Base-by-base conservation (phyloP, 2,113 vertebrate species). In the Hippocampus zosterae region DNA sequence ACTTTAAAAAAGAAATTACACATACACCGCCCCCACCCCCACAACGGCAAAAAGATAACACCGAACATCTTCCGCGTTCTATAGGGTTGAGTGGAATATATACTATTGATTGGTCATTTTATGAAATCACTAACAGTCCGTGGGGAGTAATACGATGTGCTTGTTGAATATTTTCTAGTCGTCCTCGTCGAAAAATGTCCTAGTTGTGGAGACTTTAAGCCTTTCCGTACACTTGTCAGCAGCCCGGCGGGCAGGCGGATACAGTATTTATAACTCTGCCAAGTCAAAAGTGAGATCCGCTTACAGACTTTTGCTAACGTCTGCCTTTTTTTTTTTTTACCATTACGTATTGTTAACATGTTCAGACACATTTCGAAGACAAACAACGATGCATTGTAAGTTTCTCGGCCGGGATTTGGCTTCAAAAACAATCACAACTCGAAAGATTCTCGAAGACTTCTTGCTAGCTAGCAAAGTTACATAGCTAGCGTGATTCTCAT, bases 201-300 rank as follows among this genome's bases (percentile, higher is more conserved):
- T 11, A 21, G 19, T 21, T 11, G 9, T 21, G 1, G 18, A 41
- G 16, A 2, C 21, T 62, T 55, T 55, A 10, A 23, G 55, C 23
- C 37, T 8, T 41, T 21, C 8, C n/a, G 40, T 25, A 2, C 40
- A 15, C 11, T 2, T n/a, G 6, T 42, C 19, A 42, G 40, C 62
- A 44, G 37, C 21, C 55, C 21, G 37, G 5, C 41, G 21, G 85
- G 79, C 25, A 27, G 25, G 25, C 25, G 25, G 25, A 27, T 27
- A 27, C 25, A 27, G 25, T 84, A 86, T 88, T 85, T 86, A 85
- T 72, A 77, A 42, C 61, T 21, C 19, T 44, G 70, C 7, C 41
- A 62, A 78, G 53, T 80, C 48, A 9, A 65, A 16, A 70, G 67
- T 70, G 62, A 70, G 83, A 81, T 86, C 79, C 67, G 18, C 82